Evolutionary conservation across 2,888 invertebrate genomes (phyloP).

Genomic region (Andrena fulva): DNA sequence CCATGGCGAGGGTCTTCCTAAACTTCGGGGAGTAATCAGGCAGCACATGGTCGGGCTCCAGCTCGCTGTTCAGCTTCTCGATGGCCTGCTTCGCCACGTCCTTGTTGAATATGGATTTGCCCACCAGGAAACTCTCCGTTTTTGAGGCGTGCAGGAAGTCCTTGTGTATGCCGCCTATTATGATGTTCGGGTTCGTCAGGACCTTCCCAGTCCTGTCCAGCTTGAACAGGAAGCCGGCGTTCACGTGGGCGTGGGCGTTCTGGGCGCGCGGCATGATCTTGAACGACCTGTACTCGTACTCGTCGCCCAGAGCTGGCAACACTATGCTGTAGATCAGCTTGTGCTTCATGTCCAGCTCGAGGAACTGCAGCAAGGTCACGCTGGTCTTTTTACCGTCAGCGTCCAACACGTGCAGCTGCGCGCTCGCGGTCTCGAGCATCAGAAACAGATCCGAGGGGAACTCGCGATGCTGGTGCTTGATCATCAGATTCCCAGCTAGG

Average conservation of each 20-base stretch:
- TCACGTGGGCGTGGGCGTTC: constrained; percentile 92
- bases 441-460: constrained; percentile 91
- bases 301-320: constrained; percentile 86
- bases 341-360: constrained; percentile 88
- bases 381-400: constrained; percentile 80
- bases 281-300: constrained; percentile 87
- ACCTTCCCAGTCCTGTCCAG: constrained; percentile 86
- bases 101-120: constrained; percentile 85
- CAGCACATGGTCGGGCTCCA: constrained; percentile 88
- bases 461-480: constrained; percentile 88
- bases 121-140: constrained; percentile 86
- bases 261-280: constrained; percentile 93
- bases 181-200: constrained; percentile 85
- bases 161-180: constrained; percentile 85
- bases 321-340: constrained; percentile 88
- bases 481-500: constrained; percentile 90
- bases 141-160: constrained; percentile 86
- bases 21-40: constrained; percentile 90
- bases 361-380: constrained; percentile 86
- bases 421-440: constrained; percentile 87
- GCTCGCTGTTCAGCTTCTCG: constrained; percentile 86
- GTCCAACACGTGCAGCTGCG: constrained; percentile 86
- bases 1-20: constrained; percentile 89
- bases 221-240: constrained; percentile 90
- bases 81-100: constrained; percentile 86